Conservation (phyloP, 2,797 vertebrate genomes). For the Sebastolobus altivelis region DNA sequence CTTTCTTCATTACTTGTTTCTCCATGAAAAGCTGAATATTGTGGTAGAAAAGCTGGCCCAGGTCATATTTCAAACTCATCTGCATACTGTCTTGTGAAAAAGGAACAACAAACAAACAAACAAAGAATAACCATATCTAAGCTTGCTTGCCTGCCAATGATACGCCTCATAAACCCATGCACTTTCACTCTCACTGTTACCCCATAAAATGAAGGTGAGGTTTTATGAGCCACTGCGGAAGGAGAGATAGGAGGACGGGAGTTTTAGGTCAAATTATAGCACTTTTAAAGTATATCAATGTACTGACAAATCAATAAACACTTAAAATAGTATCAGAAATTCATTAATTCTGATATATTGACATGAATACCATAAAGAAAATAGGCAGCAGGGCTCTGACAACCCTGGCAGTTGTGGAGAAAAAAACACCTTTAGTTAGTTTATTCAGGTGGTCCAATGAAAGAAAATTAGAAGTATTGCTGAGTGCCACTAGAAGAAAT, state of each 20-base stretch:
- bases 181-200: constrained; percentile 55
- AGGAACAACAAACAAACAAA: constrained; percentile 54
- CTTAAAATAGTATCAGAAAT: background rate
- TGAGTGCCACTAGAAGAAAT: background rate
- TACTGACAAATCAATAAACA: constrained; percentile 21
- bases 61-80: constrained; percentile 47
- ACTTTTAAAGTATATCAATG: background rate
- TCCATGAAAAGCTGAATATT: constrained; percentile 8
- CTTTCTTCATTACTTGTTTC: background rate
- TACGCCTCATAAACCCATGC: constrained; percentile 62
- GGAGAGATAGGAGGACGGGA: background rate
- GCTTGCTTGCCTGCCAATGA: constrained; percentile 48
- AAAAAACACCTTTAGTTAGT: background rate
- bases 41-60: background rate
- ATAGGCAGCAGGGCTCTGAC: background rate
- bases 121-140: constrained; percentile 52
- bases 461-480: background rate
- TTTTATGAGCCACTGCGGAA: constrained; percentile 48
- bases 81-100: constrained; percentile 36
- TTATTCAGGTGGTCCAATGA: background rate
- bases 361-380: background rate
- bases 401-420: background rate
- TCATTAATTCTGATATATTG: background rate
- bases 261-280: constrained; percentile 16
- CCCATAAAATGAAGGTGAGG: constrained; percentile 66